Evolutionary conservation across 1,140 invertebrate species (phyloP).

Genomic region (Pollicipes pollicipes): DNA sequence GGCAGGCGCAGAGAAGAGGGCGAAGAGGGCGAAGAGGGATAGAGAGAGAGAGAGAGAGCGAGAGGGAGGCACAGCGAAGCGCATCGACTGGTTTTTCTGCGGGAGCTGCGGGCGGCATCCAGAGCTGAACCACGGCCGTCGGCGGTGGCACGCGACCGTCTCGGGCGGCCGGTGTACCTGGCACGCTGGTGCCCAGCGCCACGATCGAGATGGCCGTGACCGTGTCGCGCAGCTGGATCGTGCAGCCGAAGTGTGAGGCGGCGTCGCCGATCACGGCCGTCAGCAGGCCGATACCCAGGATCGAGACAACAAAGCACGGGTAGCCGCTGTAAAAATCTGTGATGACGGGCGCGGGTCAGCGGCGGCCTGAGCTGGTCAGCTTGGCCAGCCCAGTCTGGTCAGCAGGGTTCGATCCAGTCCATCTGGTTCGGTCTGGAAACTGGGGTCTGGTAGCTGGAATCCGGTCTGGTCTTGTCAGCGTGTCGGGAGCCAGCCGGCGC

Average conservation of each 20-base stretch:
- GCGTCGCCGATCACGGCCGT: conserved; percentile 48
- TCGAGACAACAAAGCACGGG: conserved; percentile 41
- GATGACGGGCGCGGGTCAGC: no score
- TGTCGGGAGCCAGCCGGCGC: no score
- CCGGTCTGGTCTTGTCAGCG: no score
- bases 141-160: not conserved
- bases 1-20: not conserved
- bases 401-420: no score
- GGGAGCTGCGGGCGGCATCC: not conserved
- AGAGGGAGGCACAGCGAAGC: not conserved
- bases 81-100: not conserved
- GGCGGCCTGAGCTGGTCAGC: no score
- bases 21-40: not conserved
- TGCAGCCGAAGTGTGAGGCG: conserved; percentile 45
- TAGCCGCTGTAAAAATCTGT: conserved; percentile 36
- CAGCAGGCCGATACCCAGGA: conserved; percentile 40
- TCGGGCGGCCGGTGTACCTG: conserved; percentile 29
- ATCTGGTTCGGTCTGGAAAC: no score
- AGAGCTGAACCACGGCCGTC: no score
- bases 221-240: conserved; percentile 41
- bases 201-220: conserved; percentile 48
- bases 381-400: no score
- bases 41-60: conserved; percentile 3
- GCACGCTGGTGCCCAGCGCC: conserved; percentile 42
- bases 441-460: no score